These are phyloP conservation scores for Xestia sexstrigata DNA, from an alignment of 2,888 invertebrate genomes.

Conservation along the genomic window DNA sequence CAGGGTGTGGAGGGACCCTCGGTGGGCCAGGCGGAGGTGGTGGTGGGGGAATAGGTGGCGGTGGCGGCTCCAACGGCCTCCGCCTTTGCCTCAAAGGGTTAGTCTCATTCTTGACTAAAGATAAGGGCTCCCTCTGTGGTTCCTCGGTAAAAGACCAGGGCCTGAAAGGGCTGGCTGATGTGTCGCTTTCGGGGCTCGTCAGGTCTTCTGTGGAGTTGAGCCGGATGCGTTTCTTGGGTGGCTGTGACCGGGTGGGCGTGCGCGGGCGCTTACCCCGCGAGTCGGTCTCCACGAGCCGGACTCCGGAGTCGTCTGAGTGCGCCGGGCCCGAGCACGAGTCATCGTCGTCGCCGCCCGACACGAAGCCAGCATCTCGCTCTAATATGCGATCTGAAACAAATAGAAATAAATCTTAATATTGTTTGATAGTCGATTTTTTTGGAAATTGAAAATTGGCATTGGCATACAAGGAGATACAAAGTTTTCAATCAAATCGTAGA, in stretches of 20 bases:
- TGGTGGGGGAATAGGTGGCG: conserved; percentile 78
- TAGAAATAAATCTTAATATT: conserved; percentile 51
- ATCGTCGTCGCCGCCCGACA: conserved; percentile 94
- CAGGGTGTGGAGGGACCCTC: conserved; percentile 90
- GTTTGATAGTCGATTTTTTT: background rate
- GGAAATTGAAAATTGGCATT: background rate
- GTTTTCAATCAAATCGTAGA: background rate
- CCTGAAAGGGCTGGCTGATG: conserved; percentile 89
- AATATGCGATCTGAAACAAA: conserved; percentile 90
- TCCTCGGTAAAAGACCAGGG: conserved; percentile 92
- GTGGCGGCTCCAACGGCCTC: conserved; percentile 81
- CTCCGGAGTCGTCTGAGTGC: conserved; percentile 89
- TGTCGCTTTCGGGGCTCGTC: conserved; percentile 84
- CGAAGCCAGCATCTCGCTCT: conserved; percentile 93
- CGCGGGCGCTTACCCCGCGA: conserved; percentile 91
- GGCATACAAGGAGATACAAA: background rate
- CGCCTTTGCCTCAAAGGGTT: conserved; percentile 81
- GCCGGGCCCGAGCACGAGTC: conserved; percentile 90
- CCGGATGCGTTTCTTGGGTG: conserved; percentile 94
- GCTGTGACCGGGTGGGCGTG: conserved; percentile 85
- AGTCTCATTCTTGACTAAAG: conserved; percentile 90
- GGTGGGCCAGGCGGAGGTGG: conserved; percentile 81
- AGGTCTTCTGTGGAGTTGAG: conserved; percentile 84
- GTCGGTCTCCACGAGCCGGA: conserved; percentile 83
- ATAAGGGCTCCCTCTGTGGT: conserved; percentile 92